Conservation (phyloP, 2,797 vertebrate species). For the Mormyrops attenuatus region DNA sequence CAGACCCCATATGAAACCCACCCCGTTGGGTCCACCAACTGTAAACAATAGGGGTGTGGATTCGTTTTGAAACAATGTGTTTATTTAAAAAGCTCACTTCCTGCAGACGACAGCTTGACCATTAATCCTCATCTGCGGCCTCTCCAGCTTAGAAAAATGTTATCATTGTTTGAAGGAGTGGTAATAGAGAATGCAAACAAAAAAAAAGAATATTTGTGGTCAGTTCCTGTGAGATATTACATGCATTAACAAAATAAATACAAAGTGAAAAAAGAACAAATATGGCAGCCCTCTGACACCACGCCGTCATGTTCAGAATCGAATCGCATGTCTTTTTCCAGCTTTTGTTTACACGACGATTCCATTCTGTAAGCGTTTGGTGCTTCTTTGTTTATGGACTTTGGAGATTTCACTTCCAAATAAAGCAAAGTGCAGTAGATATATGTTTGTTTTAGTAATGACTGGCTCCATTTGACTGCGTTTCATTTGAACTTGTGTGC, state of each 20-base stretch:
- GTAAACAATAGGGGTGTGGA: constrained; percentile 76
- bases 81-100: constrained; percentile 74
- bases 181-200: constrained; percentile 42
- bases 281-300: constrained; percentile 34
- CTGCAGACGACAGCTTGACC: constrained; percentile 65
- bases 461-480: not conserved
- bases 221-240: constrained; percentile 58
- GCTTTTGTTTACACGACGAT: constrained; percentile 51
- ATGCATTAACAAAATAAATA: constrained; percentile 40
- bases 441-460: not conserved
- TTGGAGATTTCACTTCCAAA: constrained; percentile 36
- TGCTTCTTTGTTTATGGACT: constrained; percentile 43
- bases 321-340: constrained; percentile 42
- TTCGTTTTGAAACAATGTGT: constrained; percentile 79
- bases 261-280: not conserved
- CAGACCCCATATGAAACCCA: constrained; percentile 45
- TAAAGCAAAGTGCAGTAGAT: constrained; percentile 32
- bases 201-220: constrained; percentile 47
- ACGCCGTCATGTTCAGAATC: constrained; percentile 47
- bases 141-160: constrained; percentile 57
- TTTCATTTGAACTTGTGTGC: constrained; percentile 7
- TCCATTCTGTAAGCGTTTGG: constrained; percentile 26
- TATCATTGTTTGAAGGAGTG: constrained; percentile 60
- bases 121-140: constrained; percentile 68
- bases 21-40: constrained; percentile 59